phyloP scores from a whole-genome alignment of 2,113 vertebrate genomes.

The Mugil cephalus region DNA sequence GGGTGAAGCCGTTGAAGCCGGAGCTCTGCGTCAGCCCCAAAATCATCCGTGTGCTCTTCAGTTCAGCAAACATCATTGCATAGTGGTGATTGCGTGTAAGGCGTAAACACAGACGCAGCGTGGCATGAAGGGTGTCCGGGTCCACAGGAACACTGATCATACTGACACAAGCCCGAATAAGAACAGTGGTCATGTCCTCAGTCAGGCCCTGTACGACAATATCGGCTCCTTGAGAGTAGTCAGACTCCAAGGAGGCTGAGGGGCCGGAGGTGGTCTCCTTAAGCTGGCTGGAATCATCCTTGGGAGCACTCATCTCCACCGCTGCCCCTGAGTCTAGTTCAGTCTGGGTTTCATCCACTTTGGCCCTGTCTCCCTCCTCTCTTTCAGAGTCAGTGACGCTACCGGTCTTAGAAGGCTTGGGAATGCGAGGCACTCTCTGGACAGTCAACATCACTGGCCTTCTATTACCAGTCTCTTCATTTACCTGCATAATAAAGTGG shows the following conservation, averaged over 20 bases:
- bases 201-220: conserved; percentile 91
- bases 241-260: conserved; percentile 70
- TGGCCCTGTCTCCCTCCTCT: conserved; percentile 86
- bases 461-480: conserved; percentile 94
- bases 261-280: conserved; percentile 74
- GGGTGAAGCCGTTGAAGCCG: conserved; percentile 94
- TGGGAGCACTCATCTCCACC: conserved; percentile 82
- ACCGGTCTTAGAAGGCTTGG: conserved; percentile 87
- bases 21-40: conserved; percentile 92
- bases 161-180: conserved; percentile 94
- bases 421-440: conserved; percentile 87
- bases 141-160: conserved; percentile 96
- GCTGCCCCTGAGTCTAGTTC: conserved; percentile 78
- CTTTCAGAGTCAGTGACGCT: conserved; percentile 88
- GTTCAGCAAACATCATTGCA: conserved; percentile 95
- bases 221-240: conserved; percentile 65
- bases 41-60: conserved; percentile 95
- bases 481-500: conserved; percentile 83
- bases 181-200: conserved; percentile 92
- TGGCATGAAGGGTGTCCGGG: conserved; percentile 94
- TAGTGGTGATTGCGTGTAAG: conserved; percentile 93
- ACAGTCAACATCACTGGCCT: conserved; percentile 94
- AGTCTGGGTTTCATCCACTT: conserved; percentile 75
- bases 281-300: conserved; percentile 77
- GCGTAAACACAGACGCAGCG: conserved; percentile 91